Evolutionary conservation across 2,888 invertebrate genomes (phyloP).

Genomic region (Leucophora obtusa): DNA sequence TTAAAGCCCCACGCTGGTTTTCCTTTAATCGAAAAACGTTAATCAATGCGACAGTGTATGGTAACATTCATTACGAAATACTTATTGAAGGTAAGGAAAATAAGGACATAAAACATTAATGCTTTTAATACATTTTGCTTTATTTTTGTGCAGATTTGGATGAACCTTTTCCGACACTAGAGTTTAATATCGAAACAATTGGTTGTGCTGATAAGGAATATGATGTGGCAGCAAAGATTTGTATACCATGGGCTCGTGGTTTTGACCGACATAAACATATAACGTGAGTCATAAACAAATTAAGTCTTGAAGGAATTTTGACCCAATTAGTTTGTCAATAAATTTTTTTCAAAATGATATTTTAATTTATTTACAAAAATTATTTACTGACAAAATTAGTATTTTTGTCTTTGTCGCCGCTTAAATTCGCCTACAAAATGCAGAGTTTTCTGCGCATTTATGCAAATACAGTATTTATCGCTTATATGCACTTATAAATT

Average conservation of each 20-base stretch:
- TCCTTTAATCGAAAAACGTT: conserved; percentile 77
- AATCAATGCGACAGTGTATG: conserved; percentile 80
- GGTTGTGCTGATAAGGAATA: conserved; percentile 67
- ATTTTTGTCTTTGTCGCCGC: no score
- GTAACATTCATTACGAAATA: conserved; percentile 83
- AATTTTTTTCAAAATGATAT: no score
- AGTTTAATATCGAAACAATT: conserved; percentile 81
- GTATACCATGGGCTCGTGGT: conserved; percentile 84
- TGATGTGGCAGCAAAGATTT: conserved; percentile 82
- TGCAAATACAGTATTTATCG: no score
- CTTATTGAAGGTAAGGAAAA: conserved; percentile 77
- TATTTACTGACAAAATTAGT: no score
- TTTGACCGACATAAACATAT: conserved; percentile 80
- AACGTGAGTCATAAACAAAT: conserved; percentile 69
- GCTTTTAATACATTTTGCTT: no score
- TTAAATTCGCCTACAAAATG: no score
- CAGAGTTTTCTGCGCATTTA: no score
- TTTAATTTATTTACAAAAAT: no score
- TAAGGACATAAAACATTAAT: neutral
- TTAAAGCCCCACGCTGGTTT: conserved; percentile 78
- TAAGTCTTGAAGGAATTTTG: no score
- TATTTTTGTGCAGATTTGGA: conserved; percentile 78
- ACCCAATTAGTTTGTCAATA: no score
- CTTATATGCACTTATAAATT: no score
- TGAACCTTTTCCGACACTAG: conserved; percentile 82